Percentiles rank a stretch among this genome's conserved stretches.
These are phyloP conservation scores for Drosophila seguyi DNA, from an alignment of 1,140 invertebrate genomes.

Conservation along the genomic window DNA sequence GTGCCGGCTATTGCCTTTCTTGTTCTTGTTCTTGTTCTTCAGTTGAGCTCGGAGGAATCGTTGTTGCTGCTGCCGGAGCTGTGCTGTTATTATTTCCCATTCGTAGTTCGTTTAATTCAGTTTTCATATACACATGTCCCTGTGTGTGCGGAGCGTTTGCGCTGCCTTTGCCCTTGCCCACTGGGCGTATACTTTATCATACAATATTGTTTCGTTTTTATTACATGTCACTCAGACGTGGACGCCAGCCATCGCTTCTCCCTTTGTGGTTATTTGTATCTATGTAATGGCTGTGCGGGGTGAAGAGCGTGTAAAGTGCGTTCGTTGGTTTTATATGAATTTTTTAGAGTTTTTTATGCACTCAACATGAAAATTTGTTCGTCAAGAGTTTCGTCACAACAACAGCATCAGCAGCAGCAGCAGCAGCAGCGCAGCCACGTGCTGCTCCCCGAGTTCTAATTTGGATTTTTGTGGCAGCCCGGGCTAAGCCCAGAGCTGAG, in stretches of 20 bases:
- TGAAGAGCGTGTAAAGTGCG: slow-evolving; percentile 77
- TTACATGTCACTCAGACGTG: slow-evolving; percentile 81
- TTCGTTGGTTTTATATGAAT: slow-evolving; percentile 83
- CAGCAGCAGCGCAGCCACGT: slow-evolving; percentile 52
- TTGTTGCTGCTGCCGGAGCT: slow-evolving; percentile 48
- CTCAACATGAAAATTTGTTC: slow-evolving; percentile 80
- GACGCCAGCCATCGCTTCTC: slow-evolving; percentile 40
- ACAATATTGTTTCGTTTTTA: slow-evolving; percentile 83
- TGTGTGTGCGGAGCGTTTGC: slow-evolving; percentile 16
- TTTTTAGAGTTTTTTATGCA: slow-evolving; percentile 83
- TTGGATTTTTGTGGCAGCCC: slow-evolving; percentile 49
- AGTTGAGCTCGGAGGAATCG: slow-evolving; percentile 35
- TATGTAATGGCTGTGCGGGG: slow-evolving; percentile 30
- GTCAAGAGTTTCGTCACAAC: slow-evolving; percentile 72
- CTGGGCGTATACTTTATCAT: slow-evolving; percentile 83
- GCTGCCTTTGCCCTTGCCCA: slow-evolving; percentile 62
- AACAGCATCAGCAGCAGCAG: slow-evolving; percentile 37
- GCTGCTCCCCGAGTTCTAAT: slow-evolving; percentile 64
- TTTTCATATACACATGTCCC: slow-evolving; percentile 74
- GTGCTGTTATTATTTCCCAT: slow-evolving; percentile 74
- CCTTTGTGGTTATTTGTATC: slow-evolving; percentile 47
- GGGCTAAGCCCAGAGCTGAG: slow-evolving; percentile 2
- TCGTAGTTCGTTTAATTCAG: slow-evolving; percentile 83
- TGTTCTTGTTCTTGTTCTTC: slow-evolving; percentile 58
- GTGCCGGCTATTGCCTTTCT: slow-evolving; percentile 74